A percentile compares a stretch with the other conserved stretches of the same genome.
These are phyloP conservation scores for Pteropus rufus DNA, from an alignment of 2,797 vertebrate genomes.

Conservation along the genomic window DNA sequence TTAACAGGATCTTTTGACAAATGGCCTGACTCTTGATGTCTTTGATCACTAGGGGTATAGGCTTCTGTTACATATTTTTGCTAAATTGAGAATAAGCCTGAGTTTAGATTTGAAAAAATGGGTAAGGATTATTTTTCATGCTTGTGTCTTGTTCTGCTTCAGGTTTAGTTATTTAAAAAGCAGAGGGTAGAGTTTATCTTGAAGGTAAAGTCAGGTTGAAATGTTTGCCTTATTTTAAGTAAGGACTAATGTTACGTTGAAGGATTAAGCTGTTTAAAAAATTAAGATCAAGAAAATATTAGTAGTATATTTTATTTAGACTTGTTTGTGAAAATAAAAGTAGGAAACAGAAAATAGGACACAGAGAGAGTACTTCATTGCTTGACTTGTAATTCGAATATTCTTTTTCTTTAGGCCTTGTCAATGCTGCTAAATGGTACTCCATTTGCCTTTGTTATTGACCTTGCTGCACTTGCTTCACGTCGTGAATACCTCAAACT, in stretches of 20 bases:
- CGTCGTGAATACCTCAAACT: constrained; percentile 99
- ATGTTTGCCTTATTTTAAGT: constrained; percentile 12
- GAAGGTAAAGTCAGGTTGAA: constrained; percentile 9
- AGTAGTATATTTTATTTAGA: constrained; percentile 46
- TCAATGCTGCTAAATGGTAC: constrained; percentile 99
- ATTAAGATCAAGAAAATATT: constrained; percentile 19
- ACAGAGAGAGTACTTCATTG: constrained; percentile 35
- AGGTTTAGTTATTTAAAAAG: constrained; percentile 50
- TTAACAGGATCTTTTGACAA: background rate
- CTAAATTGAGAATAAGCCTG: background rate
- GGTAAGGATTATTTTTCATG: background rate
- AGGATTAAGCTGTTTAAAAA: background rate
- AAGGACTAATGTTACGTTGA: background rate
- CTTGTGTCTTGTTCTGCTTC: constrained; percentile 34
- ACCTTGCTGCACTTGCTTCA: constrained; percentile 99
- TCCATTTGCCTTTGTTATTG: constrained; percentile 99
- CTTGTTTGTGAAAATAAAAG: background rate
- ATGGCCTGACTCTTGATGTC: background rate
- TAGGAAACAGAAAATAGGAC: background rate
- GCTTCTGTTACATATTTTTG: background rate
- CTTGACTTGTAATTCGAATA: constrained; percentile 73
- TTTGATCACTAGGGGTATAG: background rate
- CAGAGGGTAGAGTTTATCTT: constrained; percentile 22
- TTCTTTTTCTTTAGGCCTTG: constrained; percentile 89
- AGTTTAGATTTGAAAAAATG: background rate